phyloP scores from a whole-genome alignment of 2,888 invertebrate genomes.

The Hanleya hanleyi region DNA sequence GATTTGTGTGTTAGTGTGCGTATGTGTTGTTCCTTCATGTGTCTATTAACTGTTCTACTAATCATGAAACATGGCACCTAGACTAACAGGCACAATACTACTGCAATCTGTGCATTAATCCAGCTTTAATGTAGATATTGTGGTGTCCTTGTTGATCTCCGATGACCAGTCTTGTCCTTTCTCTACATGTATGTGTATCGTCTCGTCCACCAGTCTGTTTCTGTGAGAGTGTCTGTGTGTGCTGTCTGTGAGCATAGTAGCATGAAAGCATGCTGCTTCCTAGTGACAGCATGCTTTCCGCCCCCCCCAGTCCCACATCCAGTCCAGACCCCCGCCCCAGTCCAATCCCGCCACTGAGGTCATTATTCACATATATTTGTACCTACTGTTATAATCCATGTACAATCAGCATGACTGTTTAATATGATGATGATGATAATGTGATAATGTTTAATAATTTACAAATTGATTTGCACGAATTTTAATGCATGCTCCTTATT shows the following conservation, averaged over 20 bases:
- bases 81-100: slow-evolving; percentile 11
- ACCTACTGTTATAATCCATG: slow-evolving; percentile 19
- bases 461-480: slow-evolving; percentile 47
- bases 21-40: neutral
- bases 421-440: slow-evolving; percentile 63
- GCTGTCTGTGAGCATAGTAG: slow-evolving; percentile 19
- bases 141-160: neutral
- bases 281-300: slow-evolving; percentile 37
- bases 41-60: slow-evolving; percentile 7
- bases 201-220: neutral
- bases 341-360: neutral
- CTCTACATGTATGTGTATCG: neutral
- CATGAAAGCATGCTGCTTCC: slow-evolving; percentile 42
- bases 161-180: neutral
- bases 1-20: neutral
- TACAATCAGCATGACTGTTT: slow-evolving; percentile 3
- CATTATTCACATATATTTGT: slow-evolving; percentile 18
- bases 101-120: slow-evolving; percentile 12
- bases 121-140: slow-evolving; percentile 8
- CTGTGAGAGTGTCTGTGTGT: neutral
- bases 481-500: slow-evolving; percentile 78
- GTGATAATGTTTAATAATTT: slow-evolving; percentile 13
- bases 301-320: slow-evolving; percentile 5
- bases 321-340: neutral
- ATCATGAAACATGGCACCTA: slow-evolving; percentile 1